phyloP scores from a whole-genome alignment of 2,888 invertebrate species.

The Plagiodera versicolora region DNA sequence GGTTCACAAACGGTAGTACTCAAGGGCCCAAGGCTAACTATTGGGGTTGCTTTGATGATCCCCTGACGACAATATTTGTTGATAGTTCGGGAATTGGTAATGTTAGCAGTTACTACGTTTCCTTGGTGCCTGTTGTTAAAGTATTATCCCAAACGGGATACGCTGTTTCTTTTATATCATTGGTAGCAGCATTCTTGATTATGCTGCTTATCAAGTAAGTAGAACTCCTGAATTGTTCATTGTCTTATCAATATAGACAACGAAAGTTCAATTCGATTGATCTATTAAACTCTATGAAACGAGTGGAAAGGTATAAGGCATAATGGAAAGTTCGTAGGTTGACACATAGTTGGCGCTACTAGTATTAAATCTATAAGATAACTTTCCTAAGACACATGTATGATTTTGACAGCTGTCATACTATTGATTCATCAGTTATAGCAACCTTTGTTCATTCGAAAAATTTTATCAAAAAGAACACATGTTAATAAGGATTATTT shows the following conservation, averaged over 20 bases:
- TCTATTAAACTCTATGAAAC: too few relatives aligned
- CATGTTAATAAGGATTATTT: too few relatives aligned
- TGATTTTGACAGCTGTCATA: too few relatives aligned
- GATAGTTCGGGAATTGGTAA: slow-evolving; percentile 17
- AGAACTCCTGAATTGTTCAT: neutral
- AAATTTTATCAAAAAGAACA: too few relatives aligned
- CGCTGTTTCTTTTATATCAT: slow-evolving; percentile 58
- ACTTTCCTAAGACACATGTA: too few relatives aligned
- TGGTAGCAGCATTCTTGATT: slow-evolving; percentile 61
- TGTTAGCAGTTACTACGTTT: slow-evolving; percentile 43
- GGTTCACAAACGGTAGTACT: slow-evolving; percentile 53
- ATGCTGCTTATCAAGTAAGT: slow-evolving; percentile 63
- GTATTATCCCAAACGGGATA: slow-evolving; percentile 61
- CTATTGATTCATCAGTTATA: too few relatives aligned
- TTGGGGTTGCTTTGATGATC: slow-evolving; percentile 53
- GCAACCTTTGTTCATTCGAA: too few relatives aligned
- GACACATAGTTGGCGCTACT: too few relatives aligned
- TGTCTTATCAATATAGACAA: neutral
- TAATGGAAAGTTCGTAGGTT: too few relatives aligned
- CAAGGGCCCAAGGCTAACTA: slow-evolving; percentile 59
- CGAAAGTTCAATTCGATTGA: too few relatives aligned
- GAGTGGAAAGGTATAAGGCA: too few relatives aligned
- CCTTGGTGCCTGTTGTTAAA: slow-evolving; percentile 58
- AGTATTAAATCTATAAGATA: too few relatives aligned
- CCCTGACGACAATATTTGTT: slow-evolving; percentile 47